phyloP scores from a whole-genome alignment of 1,140 invertebrate species.

The Rhagoletis pomonella region DNA sequence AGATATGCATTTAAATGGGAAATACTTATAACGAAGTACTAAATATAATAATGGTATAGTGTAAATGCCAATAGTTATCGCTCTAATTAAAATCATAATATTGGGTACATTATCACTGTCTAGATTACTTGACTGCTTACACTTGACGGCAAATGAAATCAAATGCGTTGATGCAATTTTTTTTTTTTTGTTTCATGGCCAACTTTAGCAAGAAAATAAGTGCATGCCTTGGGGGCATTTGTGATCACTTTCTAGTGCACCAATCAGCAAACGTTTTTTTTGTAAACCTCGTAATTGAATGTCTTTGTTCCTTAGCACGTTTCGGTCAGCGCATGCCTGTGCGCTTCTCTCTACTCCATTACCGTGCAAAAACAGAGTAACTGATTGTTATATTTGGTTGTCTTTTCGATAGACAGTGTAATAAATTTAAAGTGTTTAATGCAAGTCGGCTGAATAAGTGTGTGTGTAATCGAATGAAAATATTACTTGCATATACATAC shows the following conservation, averaged over 20 bases:
- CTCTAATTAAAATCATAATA: not conserved
- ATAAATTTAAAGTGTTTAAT: too few relatives aligned
- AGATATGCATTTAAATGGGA: not conserved
- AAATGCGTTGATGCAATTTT: not conserved
- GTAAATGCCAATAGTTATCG: too few relatives aligned
- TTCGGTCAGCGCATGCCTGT: not conserved
- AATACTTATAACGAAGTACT: not conserved
- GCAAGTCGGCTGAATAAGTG: too few relatives aligned
- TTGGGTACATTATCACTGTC: not conserved
- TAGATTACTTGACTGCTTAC: not conserved
- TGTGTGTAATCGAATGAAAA: too few relatives aligned
- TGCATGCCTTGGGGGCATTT: not conserved
- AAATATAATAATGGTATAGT: not conserved
- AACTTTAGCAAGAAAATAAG: not conserved
- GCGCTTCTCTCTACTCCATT: not conserved
- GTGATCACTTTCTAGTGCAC: constrained; percentile 15
- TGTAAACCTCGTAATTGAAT: not conserved
- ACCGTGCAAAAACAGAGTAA: too few relatives aligned
- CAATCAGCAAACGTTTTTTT: not conserved
- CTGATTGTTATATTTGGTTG: too few relatives aligned
- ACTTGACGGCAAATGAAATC: not conserved
- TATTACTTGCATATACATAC: too few relatives aligned
- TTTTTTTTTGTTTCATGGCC: not conserved
- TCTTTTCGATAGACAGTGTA: too few relatives aligned
- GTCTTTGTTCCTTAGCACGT: not conserved